Percentiles rank a stretch among this genome's conserved stretches.
phyloP scores from a whole-genome alignment of 2,797 vertebrate genomes.

The Falco biarmicus region DNA sequence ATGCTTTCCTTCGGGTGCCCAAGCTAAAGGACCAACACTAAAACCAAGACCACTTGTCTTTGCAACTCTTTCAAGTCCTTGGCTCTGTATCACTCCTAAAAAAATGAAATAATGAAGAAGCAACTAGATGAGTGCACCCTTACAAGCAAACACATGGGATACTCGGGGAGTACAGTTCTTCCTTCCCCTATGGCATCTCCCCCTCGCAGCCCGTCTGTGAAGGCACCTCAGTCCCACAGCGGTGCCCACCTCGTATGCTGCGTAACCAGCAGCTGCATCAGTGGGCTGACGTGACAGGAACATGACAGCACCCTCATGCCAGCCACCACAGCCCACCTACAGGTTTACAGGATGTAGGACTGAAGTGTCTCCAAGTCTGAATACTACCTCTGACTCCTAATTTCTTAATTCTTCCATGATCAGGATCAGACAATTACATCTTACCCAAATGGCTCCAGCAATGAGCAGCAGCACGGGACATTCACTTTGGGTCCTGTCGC shows the following conservation, averaged over 20 bases:
- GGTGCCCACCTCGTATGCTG: fast-evolving
- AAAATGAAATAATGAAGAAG: not conserved
- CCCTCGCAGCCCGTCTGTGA: not conserved
- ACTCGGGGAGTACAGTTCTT: not conserved
- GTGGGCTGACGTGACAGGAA: fast-evolving
- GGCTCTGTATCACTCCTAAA: not conserved
- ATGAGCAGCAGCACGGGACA: not conserved
- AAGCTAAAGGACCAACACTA: not conserved
- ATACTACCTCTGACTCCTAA: not conserved
- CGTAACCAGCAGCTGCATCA: not conserved
- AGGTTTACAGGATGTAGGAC: fast-evolving
- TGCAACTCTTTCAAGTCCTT: not conserved
- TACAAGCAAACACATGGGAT: not conserved
- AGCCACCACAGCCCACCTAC: not conserved
- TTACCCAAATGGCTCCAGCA: not conserved
- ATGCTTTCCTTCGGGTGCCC: fast-evolving
- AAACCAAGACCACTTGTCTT: not conserved
- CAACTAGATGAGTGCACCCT: not conserved
- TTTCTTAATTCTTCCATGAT: not conserved
- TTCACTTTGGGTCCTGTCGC: not conserved
- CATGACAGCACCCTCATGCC: not conserved
- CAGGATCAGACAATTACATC: not conserved
- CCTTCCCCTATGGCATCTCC: fast-evolving
- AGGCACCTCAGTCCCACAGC: not conserved
- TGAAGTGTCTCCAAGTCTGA: not conserved